Percentiles rank a stretch among this genome's conserved stretches.
phyloP scores from a whole-genome alignment of 2,888 invertebrate species.

The Dasypogon diadema region DNA sequence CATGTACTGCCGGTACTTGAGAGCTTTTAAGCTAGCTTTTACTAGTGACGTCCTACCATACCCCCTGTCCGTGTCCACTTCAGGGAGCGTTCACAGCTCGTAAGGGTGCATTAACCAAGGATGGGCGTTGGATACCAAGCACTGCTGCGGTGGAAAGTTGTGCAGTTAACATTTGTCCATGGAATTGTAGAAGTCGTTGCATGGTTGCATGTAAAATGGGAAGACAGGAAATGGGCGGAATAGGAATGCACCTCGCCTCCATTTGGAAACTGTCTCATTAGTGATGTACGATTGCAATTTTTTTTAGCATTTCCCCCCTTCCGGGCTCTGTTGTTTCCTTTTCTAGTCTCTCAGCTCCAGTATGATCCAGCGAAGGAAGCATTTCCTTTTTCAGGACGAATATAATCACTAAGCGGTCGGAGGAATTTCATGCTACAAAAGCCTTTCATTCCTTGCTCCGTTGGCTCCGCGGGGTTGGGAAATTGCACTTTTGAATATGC shows the following conservation, averaged over 20 bases:
- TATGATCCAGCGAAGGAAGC: background rate
- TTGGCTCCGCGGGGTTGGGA: background rate
- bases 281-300: constrained; percentile 49
- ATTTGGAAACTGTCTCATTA: constrained; percentile 46
- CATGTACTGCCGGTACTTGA: background rate
- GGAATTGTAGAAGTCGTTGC: background rate
- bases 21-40: constrained; percentile 9
- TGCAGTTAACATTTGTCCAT: constrained; percentile 27
- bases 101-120: constrained; percentile 11
- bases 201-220: background rate
- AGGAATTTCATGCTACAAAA: constrained; percentile 28
- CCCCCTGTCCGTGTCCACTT: constrained; percentile 5
- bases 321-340: constrained; percentile 11
- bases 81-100: constrained; percentile 17
- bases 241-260: background rate
- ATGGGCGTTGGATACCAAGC: constrained; percentile 4
- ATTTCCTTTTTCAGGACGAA: constrained; percentile 28
- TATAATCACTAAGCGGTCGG: constrained; percentile 23
- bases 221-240: constrained; percentile 27
- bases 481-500: constrained; percentile 33
- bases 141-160: background rate
- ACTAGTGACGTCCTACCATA: background rate
- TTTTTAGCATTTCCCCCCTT: constrained; percentile 11
- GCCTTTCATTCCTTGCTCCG: constrained; percentile 19
- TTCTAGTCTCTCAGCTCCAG: background rate